phyloP scores from a whole-genome alignment of 2,888 invertebrate genomes.

The Cordilura impudica region DNA sequence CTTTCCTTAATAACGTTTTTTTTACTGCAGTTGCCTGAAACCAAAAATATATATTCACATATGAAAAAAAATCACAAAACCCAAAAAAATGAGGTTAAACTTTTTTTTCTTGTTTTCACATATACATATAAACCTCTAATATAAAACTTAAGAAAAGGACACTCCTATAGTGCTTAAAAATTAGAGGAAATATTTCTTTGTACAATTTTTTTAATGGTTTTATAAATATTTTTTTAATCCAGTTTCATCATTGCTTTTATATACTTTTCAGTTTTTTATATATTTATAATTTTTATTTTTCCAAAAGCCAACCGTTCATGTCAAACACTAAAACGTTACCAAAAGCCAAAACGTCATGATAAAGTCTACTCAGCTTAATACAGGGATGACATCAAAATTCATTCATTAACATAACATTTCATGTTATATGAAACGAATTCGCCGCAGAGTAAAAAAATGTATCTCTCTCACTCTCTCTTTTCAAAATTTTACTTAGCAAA shows the following conservation, averaged over 20 bases:
- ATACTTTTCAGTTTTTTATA: not conserved
- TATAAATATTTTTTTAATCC: not conserved
- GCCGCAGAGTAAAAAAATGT: slow-evolving; percentile 22
- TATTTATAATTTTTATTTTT: too few species aligned
- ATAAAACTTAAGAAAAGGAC: slow-evolving; percentile 24
- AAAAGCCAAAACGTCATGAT: slow-evolving; percentile 44
- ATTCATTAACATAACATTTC: slow-evolving; percentile 44
- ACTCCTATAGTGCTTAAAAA: slow-evolving; percentile 10
- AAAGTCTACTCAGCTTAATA: slow-evolving; percentile 32
- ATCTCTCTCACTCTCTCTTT: slow-evolving; percentile 3
- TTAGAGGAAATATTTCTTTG: not conserved
- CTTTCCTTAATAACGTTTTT: not conserved
- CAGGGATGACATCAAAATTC: slow-evolving; percentile 35
- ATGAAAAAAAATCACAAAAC: slow-evolving; percentile 15
- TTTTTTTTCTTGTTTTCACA: slow-evolving; percentile 17
- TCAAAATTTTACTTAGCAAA: not conserved
- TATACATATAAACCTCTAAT: slow-evolving; percentile 7
- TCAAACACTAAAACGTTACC: slow-evolving; percentile 57
- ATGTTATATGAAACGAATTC: slow-evolving; percentile 27
- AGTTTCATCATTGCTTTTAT: slow-evolving; percentile 9
- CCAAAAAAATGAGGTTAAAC: slow-evolving; percentile 56
- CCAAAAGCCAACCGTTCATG: slow-evolving; percentile 45
- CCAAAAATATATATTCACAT: slow-evolving; percentile 5
- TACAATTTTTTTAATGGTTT: not conserved
- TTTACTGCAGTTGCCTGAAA: not conserved